These are phyloP conservation scores for Geophilus truncorum DNA, from an alignment of 2,888 invertebrate genomes.

Conservation along the genomic window DNA sequence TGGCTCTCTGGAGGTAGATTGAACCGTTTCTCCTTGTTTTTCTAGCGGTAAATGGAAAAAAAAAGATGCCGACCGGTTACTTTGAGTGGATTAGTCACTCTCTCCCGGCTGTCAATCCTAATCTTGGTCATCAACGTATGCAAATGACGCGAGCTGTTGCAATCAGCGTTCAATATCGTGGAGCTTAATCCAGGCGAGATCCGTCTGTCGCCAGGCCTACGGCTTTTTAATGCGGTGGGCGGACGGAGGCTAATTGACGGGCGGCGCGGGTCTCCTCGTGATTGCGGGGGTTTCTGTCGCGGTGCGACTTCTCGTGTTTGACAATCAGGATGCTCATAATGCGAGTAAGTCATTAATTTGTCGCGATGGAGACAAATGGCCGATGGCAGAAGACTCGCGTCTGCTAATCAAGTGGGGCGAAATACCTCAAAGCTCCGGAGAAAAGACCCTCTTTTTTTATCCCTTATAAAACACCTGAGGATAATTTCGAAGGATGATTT, in stretches of 20 bases:
- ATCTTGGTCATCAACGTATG: constrained; percentile 5
- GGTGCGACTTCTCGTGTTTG: constrained; percentile 21
- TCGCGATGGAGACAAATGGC: constrained; percentile 27
- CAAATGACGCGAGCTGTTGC: neutral
- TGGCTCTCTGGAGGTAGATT: neutral
- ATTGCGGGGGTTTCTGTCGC: neutral
- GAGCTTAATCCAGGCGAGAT: constrained; percentile 31
- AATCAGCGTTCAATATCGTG: constrained; percentile 13
- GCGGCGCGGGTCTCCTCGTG: constrained; percentile 10
- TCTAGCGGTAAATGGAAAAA: neutral
- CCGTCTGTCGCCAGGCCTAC: constrained; percentile 32
- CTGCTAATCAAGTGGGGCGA: constrained; percentile 3
- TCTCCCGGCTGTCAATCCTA: constrained; percentile 7
- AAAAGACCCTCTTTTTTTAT: neutral
- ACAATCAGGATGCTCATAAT: constrained; percentile 23
- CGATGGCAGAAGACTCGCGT: constrained; percentile 1
- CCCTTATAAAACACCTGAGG: neutral
- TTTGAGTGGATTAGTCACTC: neutral
- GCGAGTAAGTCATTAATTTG: constrained; percentile 27
- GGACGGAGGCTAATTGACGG: constrained; percentile 30
- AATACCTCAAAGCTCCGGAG: neutral
- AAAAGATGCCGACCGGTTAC: neutral
- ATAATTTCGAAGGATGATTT: too few relatives aligned
- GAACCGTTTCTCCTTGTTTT: neutral
- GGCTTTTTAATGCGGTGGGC: constrained; percentile 33